Base-by-base conservation (phyloP, 2,797 vertebrate species). In the Myotis vivesi region DNA sequence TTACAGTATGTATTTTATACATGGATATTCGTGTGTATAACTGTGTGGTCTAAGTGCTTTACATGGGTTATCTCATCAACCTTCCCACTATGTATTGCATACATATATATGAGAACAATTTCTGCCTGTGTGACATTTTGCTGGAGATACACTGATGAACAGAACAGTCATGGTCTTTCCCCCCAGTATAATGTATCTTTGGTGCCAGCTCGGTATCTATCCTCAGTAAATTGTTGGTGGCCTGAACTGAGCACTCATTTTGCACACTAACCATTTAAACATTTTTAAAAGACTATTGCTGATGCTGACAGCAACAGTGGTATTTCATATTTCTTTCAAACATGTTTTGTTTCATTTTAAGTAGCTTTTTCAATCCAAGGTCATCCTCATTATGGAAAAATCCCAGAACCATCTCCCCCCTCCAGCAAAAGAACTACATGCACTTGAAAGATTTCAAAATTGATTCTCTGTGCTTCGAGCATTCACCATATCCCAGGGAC, bases 401-500 rank as follows among this genome's bases (percentile, higher is more conserved):
- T 79, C 92, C 92, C 69, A 77, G 77, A 59, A 94, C 11, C 2
- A 62, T 80, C 46, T 69, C n/a, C 69, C 95, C 57, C 87, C 36
- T 95, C 71, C 66, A 94, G 90, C 82, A 93, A 96, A 97, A 91
- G 69, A 97, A 36, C 66, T 91, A 23, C 59, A 41, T 2, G 3
- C 59, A 81, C 85, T 96, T 97, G 95, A 91, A 73, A 97, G 95
- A 96, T 97, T 96, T 97, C 92, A 96, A 90, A 98, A 97, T 72
- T 96, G 95, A 97, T 98, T 97, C 91, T 91, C 94, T 94, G 0
- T 22, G 96, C 96, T 97, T 77, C 71, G 6, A 0, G 84, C 90
- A 76, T 93, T 73, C 79, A 96, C 87, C 76, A 86, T 90, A 89
- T 96, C 87, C 87, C 92, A 90, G 3, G 38, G 95, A 94, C 92